A percentile compares a stretch with the other conserved stretches of the same genome.
phyloP scores from a whole-genome alignment of 1,140 invertebrate genomes.

The Drosophila kanapiae region DNA sequence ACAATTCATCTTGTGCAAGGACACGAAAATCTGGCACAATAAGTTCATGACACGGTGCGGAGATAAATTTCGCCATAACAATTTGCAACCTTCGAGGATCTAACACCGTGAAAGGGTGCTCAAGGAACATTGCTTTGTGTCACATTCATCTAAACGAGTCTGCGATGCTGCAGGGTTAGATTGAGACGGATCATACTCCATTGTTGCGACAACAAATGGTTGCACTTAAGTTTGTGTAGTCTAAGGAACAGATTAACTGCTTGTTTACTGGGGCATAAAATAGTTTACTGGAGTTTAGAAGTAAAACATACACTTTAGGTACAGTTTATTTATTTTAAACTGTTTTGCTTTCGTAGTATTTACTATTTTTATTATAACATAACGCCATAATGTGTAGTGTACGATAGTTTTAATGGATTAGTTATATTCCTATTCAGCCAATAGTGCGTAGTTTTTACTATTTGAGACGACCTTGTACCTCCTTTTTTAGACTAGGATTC shows the following conservation, averaged over 20 bases:
- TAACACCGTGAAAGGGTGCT: slow-evolving; percentile 6
- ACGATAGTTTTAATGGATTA: too few species aligned
- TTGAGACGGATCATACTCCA: slow-evolving; percentile 1
- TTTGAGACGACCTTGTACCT: too few species aligned
- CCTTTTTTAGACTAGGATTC: too few species aligned
- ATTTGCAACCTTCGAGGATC: slow-evolving; percentile 30
- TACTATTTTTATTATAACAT: too few species aligned
- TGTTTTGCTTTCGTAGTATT: too few species aligned
- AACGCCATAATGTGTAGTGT: too few species aligned
- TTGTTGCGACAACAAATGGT: slow-evolving; percentile 4
- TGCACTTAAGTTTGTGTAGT: background rate
- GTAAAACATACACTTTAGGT: too few species aligned
- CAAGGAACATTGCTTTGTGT: slow-evolving; percentile 12
- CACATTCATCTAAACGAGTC: slow-evolving; percentile 18
- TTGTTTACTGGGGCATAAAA: background rate
- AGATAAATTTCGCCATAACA: slow-evolving; percentile 31
- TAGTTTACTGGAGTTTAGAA: background rate
- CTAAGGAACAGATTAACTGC: background rate
- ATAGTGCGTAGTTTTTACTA: too few species aligned
- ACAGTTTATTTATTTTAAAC: background rate
- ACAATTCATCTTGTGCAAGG: slow-evolving; percentile 47
- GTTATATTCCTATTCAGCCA: too few species aligned
- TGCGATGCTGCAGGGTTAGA: slow-evolving; percentile 3
- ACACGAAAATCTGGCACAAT: slow-evolving; percentile 51
- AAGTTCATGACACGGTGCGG: slow-evolving; percentile 36